Base-by-base conservation (phyloP, 2,888 invertebrate species). In the Xestia xanthographa region DNA sequence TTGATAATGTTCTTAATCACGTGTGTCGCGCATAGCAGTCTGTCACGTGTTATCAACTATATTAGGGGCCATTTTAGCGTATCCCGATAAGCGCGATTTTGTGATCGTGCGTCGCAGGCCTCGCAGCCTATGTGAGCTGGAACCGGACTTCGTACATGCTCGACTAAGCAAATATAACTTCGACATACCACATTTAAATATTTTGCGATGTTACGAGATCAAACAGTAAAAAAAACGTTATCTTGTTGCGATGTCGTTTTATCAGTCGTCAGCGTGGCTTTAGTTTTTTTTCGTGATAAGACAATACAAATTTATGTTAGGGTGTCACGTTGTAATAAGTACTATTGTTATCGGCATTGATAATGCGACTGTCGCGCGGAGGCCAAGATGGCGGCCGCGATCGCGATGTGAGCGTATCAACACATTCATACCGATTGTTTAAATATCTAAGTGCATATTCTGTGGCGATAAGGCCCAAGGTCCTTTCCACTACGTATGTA, bases 281-380 rank as follows among this genome's bases (percentile, higher is more conserved):
- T 91, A 92, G 90, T 91, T 91, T 90, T 91, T 92, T 92, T 93
- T 92, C 88, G 88, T 92, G 96, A 96, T 96, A 96, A 96, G 94
- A 95, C 94, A 94, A 94, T 95, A 94, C 93, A 94, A 95, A 96
- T 95, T 94, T 96, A 95, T 96, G 95, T 95, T 94, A 96, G 92
- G 95, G 93, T 96, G 95, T 94, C 95, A 95, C 92, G 92, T 93
- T 92, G 92, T 93, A 93, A 92, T 93, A 92, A 85, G 92, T 93
- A 93, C 92, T 93, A 92, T 92, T 93, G 94, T 96, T 95, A 95
- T 95, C 96, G 92, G 90, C 92, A 94, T 94, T 94, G 94, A 95
- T 94, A 95, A 94, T 91, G 86, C 91, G 93, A 94, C 95, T 94
- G 95, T 91, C 94, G 88, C 89, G 85, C 89, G 90, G 94, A 92